phyloP scores from a whole-genome alignment of 2,113 vertebrate species.

The Uria aalge region DNA sequence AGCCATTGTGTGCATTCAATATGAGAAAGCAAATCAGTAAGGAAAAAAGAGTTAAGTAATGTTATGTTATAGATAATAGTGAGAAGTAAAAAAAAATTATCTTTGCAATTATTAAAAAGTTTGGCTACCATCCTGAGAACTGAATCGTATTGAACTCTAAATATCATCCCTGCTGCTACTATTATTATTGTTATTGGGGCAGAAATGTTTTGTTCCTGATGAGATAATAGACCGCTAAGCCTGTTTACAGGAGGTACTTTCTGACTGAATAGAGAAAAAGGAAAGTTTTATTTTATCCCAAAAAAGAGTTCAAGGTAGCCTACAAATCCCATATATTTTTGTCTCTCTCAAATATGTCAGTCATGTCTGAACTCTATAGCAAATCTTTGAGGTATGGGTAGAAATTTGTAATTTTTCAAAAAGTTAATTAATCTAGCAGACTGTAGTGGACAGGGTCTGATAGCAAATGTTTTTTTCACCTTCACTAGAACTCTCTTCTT shows the following conservation, averaged over 20 bases:
- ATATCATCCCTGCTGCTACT: not conserved
- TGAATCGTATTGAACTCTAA: not conserved
- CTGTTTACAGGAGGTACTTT: not conserved
- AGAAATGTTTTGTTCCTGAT: not conserved
- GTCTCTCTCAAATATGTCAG: not conserved
- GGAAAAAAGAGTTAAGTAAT: not conserved
- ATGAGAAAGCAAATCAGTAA: not conserved
- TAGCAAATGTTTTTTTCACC: not conserved
- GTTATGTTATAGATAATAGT: not conserved
- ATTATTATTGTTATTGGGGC: not conserved
- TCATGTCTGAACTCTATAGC: not conserved
- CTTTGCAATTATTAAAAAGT: slow-evolving; percentile 8
- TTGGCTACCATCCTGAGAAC: not conserved
- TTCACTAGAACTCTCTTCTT: not conserved
- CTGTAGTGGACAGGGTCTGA: not conserved
- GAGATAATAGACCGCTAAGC: not conserved
- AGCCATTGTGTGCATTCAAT: not conserved
- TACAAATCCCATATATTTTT: not conserved
- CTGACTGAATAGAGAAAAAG: not conserved
- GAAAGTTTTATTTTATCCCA: not conserved
- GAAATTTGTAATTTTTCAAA: not conserved
- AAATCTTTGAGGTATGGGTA: not conserved
- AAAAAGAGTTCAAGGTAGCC: not conserved
- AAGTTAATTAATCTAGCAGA: not conserved
- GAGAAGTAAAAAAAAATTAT: not conserved